Conservation (phyloP, 2,797 vertebrate genomes). For the Tiaroga cobitis region DNA sequence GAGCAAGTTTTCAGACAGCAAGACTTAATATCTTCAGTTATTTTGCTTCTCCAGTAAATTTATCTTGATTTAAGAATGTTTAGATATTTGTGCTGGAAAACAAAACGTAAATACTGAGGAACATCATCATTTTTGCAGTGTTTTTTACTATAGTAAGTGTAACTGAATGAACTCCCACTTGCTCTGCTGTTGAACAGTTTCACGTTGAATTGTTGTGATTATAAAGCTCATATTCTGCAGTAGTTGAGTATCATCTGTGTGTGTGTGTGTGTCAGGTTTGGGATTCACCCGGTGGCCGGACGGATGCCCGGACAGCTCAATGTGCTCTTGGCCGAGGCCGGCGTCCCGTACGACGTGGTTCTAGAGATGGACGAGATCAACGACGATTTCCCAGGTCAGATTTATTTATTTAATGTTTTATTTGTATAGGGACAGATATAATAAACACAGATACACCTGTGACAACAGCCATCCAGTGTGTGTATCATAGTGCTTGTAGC, state of each 20-base stretch:
- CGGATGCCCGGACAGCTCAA: slow-evolving; percentile 85
- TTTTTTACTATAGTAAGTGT: not conserved
- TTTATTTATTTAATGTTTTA: no score
- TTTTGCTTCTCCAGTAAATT: not conserved
- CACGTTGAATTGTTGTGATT: not conserved
- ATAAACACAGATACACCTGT: no score
- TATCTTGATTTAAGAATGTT: not conserved
- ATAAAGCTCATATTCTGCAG: not conserved
- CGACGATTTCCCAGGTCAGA: slow-evolving; percentile 80
- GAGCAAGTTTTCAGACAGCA: no score
- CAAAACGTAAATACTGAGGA: not conserved
- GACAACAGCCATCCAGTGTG: no score
- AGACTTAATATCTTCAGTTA: no score
- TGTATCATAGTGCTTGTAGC: no score
- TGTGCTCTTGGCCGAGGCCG: slow-evolving; percentile 82
- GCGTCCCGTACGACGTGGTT: slow-evolving; percentile 83
- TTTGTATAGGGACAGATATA: no score
- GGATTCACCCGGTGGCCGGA: slow-evolving; percentile 84
- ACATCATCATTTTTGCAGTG: no score
- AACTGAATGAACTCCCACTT: not conserved
- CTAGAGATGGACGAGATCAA: slow-evolving; percentile 89
- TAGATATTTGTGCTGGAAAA: not conserved
- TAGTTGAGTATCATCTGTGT: not conserved
- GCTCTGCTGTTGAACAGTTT: no score
- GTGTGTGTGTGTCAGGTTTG: slow-evolving; percentile 73